Base-by-base conservation (phyloP, 2,113 vertebrate genomes). In the Spea multiplicata region DNA sequence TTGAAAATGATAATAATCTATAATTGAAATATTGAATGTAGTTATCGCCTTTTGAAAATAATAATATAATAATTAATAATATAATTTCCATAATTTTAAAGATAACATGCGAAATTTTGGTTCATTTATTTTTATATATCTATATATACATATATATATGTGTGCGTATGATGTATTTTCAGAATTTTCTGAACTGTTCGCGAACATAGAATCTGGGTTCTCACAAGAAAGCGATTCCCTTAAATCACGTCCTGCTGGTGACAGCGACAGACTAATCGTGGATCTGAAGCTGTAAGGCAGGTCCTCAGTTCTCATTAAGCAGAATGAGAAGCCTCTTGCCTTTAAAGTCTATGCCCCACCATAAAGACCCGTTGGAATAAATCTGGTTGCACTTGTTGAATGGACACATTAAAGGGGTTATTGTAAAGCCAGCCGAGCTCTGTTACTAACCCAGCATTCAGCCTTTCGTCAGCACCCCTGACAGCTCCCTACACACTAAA, bases 201-300 rank as follows among this genome's bases (percentile, higher is more conserved):
- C 16, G 17, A 48, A 30, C 16, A 49, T 13, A 13, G n/a, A 53
- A 71, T 48, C 44, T 30, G 2, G 50, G 55, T 59, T 59, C 52
- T 47, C 45, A 47, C 64, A 73, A 73, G 53, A 80, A 80, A 46
- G 69, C 16, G 71, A 73, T 55, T 44, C n/a, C 48, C 77, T 64
- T 80, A 80, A 80, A 80, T 80, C 77, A 80, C 77, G 73, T 73
- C 70, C 71, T 73, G 71, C 71, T 80, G 71, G 71, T 80, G 77
- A 80, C 71, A 80, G 44, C 72, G 76, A 78, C 49, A 73, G 50
- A 44, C 8, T 44, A 49, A 49, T 44, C 52, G 57, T 9, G 77
- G 71, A 80, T 66, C 66, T 80, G 71, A 66, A 80, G 77, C 44
- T 73, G 44, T 67, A 55, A 73, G 77, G 67, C 8, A 52, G 52